Base-by-base conservation (phyloP, 2,888 invertebrate genomes). In the Xiphydria camelus region DNA sequence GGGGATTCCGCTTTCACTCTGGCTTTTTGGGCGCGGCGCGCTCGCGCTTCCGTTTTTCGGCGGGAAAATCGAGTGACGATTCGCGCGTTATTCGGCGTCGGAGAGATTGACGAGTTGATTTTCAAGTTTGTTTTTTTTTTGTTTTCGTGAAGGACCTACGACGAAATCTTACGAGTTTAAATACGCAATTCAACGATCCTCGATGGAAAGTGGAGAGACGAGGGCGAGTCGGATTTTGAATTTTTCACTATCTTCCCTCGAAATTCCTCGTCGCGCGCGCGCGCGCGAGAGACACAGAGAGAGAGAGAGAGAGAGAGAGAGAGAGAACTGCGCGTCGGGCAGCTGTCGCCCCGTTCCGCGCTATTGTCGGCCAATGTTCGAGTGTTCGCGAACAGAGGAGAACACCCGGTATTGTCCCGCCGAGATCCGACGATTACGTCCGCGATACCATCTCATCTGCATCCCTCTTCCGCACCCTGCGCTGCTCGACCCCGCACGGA, bases 361-460 rank as follows among this genome's bases (percentile, higher is more conserved):
- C 70, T 60, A 71, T 74, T 74, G 74, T 73, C 67, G 62, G 57
- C 57, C 62, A 57, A 70, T 68, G 73, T 71, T 72, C 63, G 73
- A 73, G 73, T 68, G 72, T 70, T 69, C 63, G 66, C 59, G 68
- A 72, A 71, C 67, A 65, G 62, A 62, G 56, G 65, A 68, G 70
- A 70, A 69, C 66, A 66, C 65, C 67, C 66, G 63, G 70, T 68
- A 74, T 74, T 73, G 72, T 73, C 64, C 69, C 58, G 61, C 46
- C 53, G 64, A 74, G 73, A 73, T 73, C 70, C 61, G 60, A 62
- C 66, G 74, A 74, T 73, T 72, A 72, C 68, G 57, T 61, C 56
- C 42, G 48, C 61, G 73, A 73, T 73, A 73, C 58, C 49, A 74
- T 73, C 74, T 71, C 73, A 73, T 74, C 73, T 73, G 70, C 73